phyloP scores from a whole-genome alignment of 2,113 vertebrate genomes.

The Ameiurus melas region DNA sequence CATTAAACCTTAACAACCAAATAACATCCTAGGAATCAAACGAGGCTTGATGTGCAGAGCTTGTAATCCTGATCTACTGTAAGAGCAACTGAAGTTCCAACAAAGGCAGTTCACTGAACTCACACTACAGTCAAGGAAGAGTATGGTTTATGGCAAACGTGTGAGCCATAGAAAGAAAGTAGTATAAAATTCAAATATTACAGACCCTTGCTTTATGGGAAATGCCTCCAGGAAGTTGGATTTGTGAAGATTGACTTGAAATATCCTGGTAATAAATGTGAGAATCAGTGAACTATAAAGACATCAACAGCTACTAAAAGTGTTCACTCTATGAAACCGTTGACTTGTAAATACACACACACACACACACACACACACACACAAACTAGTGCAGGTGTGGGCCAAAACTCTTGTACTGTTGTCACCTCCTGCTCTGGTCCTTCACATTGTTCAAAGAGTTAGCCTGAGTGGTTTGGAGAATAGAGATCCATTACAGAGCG shows the following conservation, averaged over 20 bases:
- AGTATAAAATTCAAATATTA: not conserved
- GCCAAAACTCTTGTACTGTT: slow-evolving; percentile 44
- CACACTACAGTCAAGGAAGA: not conserved
- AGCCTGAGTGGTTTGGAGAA: slow-evolving; percentile 41
- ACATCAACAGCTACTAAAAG: not conserved
- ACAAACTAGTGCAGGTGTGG: slow-evolving; percentile 11
- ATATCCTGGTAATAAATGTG: not conserved
- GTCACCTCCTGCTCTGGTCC: slow-evolving; percentile 53
- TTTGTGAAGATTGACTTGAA: not conserved
- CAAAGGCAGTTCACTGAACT: not conserved
- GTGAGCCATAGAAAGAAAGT: not conserved
- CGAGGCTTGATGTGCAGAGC: not conserved
- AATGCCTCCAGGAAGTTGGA: not conserved
- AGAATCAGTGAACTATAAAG: not conserved
- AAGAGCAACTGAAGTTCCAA: not conserved
- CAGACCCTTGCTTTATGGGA: not conserved
- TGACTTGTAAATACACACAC: not conserved
- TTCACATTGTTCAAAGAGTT: slow-evolving; percentile 45
- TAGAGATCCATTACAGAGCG: slow-evolving; percentile 54
- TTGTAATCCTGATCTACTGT: not conserved
- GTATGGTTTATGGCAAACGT: not conserved
- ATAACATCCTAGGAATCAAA: not conserved
- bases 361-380: slow-evolving; percentile 6
- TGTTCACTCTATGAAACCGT: not conserved
- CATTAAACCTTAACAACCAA: too few relatives aligned